Base-by-base conservation (phyloP, 2,888 invertebrate genomes). In the Tigriopus californicus region DNA sequence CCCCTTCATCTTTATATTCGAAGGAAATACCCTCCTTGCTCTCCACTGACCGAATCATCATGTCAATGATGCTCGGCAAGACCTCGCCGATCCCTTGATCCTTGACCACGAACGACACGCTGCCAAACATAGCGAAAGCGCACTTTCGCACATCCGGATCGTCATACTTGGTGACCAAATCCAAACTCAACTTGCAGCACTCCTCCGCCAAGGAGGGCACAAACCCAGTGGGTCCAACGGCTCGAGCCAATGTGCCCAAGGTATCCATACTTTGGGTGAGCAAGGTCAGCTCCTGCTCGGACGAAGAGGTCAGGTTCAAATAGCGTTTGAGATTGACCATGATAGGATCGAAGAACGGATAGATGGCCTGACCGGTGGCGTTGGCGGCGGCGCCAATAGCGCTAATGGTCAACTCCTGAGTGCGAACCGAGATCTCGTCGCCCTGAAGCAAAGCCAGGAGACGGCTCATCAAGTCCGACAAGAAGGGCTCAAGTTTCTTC, bases 91-190 rank as follows among this genome's bases (percentile, higher is more conserved):
- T 80, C 56, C 80, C 79, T 44, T 79, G 78, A 1, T 62, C 61
- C 65, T 83, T 81, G 65, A 84, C 75, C 47, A 85, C 78, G 25
- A 76, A 76, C 10, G 84, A 79, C 22, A 85, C 71, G 0, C 84
- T 78, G 0, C 80, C 81, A 66, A 85, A 79, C 44, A 86, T 70
- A 18, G 80, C 79, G 68, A 82, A 85, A 64, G 81, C 74, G 65
- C 79, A 77, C 68, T 82, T 79, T 41, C 79, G 75, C 20, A 84
- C 74, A 68, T 85, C 85, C 1, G 85, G 85, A 71, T 86, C 85
- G 33, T 70, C 68, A 2, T 77, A 76, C 53, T 75, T 73, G n/a
- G 68, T 66, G 33, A 85, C 69, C 53, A 85, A 73, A 63, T 73
- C 75, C 52, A 85, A 68, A 1, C 80, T 81, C 64, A 83, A 75